phyloP scores from a whole-genome alignment of 2,888 invertebrate genomes.

The Zhuqinia jingwanae region DNA sequence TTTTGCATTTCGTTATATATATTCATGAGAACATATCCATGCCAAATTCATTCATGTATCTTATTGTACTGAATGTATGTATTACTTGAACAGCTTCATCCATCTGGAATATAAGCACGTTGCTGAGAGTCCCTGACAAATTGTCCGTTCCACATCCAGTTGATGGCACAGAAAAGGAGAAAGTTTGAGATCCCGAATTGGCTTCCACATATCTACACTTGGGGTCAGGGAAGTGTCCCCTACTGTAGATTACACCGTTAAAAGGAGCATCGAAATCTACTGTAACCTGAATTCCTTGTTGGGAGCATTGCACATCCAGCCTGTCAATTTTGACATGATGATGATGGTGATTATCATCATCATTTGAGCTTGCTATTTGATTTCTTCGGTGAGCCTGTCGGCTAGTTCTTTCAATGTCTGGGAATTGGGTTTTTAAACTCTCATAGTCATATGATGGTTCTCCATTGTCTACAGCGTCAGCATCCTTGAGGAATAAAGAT shows the following conservation, averaged over 20 bases:
- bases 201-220: constrained; percentile 85
- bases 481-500: not conserved
- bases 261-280: constrained; percentile 86
- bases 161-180: constrained; percentile 85
- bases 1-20: too few relatives aligned
- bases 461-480: constrained; percentile 29
- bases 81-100: constrained; percentile 86
- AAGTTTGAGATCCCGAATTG: constrained; percentile 84
- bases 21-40: too few relatives aligned
- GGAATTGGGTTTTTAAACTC: constrained; percentile 59
- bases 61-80: too few relatives aligned
- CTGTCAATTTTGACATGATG: constrained; percentile 83
- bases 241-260: constrained; percentile 87
- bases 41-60: too few relatives aligned
- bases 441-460: constrained; percentile 69
- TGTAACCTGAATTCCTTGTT: constrained; percentile 84
- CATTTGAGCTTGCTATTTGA: constrained; percentile 1
- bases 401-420: constrained; percentile 62
- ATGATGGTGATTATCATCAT: constrained; percentile 71
- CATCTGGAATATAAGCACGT: constrained; percentile 86
- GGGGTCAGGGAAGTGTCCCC: constrained; percentile 86
- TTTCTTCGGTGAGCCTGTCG: constrained; percentile 51
- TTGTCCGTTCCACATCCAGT: constrained; percentile 86
- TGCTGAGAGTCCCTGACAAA: constrained; percentile 85
- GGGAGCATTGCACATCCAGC: constrained; percentile 85